These are phyloP conservation scores for Dysmachus trigonus DNA, from an alignment of 2,888 invertebrate species.

Conservation along the genomic window DNA sequence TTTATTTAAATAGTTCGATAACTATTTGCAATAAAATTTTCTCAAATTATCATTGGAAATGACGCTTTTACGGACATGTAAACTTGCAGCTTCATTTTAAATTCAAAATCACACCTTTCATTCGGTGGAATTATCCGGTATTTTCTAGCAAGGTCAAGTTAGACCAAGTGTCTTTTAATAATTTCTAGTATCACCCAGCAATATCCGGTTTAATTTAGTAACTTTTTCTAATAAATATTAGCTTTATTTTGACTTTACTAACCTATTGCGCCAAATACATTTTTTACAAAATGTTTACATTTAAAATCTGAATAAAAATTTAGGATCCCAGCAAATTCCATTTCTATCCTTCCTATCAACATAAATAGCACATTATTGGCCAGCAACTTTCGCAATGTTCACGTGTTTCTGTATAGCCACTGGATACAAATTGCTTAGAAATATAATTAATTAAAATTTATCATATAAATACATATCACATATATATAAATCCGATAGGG, in stretches of 20 bases:
- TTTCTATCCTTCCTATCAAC: background rate
- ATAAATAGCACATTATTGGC: background rate
- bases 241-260: no score
- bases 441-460: background rate
- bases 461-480: background rate
- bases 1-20: background rate
- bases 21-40: background rate
- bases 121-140: background rate
- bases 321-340: no score
- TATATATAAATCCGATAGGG: background rate
- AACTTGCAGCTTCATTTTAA: background rate
- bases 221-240: background rate
- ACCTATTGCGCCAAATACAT: background rate
- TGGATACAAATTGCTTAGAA: background rate
- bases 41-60: background rate
- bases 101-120: background rate
- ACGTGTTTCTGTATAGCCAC: background rate
- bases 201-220: background rate
- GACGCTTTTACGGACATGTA: background rate
- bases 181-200: background rate
- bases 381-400: background rate
- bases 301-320: background rate
- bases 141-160: background rate
- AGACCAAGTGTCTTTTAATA: background rate
- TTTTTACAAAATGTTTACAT: background rate